Conservation (phyloP, 2,113 vertebrate species). For the Leucoraja erinaceus region DNA sequence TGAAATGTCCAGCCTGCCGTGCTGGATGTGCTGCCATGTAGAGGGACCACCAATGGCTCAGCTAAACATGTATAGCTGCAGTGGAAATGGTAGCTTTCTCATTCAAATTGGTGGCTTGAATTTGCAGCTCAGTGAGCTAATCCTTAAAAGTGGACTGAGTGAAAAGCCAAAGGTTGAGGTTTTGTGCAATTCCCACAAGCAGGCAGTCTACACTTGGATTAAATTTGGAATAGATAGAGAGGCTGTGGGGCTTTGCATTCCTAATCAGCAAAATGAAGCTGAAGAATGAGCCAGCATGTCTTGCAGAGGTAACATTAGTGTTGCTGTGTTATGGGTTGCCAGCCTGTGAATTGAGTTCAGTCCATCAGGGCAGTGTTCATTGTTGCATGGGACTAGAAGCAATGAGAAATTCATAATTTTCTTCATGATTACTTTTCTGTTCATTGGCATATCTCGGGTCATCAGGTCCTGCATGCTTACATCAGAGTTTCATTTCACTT, state of each 20-base stretch:
- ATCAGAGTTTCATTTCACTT: neutral
- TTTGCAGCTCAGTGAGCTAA: conserved; percentile 1
- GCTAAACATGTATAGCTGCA: neutral
- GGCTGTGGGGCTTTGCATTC: neutral
- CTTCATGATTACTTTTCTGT: no score
- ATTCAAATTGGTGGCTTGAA: neutral
- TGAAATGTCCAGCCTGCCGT: neutral
- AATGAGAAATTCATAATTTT: neutral
- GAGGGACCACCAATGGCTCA: neutral
- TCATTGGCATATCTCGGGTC: no score
- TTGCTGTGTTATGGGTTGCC: neutral
- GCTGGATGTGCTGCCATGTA: neutral
- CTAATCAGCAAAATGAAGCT: neutral
- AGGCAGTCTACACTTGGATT: no score
- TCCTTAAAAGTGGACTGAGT: neutral
- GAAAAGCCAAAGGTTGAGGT: neutral
- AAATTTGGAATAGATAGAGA: neutral
- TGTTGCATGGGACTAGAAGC: neutral
- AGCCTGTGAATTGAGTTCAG: neutral
- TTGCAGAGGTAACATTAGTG: neutral
- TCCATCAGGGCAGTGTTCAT: neutral
- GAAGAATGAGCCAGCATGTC: neutral
- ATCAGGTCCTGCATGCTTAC: neutral
- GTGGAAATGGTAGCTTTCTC: neutral
- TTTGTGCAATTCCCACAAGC: neutral